Conservation (phyloP, 2,797 vertebrate species). For the Myoxocephalus aenaeus region DNA sequence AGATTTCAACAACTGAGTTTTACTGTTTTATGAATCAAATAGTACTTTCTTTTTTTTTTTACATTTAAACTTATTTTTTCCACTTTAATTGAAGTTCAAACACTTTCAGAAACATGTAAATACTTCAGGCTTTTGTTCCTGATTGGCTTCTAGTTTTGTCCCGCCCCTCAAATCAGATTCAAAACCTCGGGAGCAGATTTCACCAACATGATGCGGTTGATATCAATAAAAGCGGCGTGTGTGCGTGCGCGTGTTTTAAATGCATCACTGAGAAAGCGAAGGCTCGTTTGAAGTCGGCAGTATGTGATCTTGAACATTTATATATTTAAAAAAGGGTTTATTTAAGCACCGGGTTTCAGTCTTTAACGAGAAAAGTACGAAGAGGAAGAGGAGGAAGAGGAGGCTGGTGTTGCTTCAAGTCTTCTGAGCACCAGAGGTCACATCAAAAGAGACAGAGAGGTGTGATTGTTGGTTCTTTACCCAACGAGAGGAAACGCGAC, state of each 20-base stretch:
- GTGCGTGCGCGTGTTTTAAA: neutral
- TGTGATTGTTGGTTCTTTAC: conserved; percentile 40
- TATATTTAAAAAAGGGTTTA: neutral
- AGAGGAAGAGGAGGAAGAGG: neutral
- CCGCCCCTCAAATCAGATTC: too few species aligned
- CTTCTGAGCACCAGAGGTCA: conserved; percentile 58
- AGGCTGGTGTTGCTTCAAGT: conserved; percentile 67
- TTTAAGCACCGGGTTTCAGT: conserved; percentile 50
- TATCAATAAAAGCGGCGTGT: neutral
- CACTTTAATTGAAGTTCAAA: neutral
- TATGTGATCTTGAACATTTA: neutral
- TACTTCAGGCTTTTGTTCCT: neutral
- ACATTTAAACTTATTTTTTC: neutral
- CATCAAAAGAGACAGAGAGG: conserved; percentile 11
- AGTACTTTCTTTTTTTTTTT: neutral
- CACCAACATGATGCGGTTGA: neutral
- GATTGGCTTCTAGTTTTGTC: too few species aligned
- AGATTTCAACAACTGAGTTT: too few species aligned
- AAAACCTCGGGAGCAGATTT: neutral
- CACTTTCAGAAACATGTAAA: neutral
- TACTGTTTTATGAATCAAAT: too few species aligned
- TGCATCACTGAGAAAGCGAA: neutral
- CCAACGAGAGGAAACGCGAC: conserved; percentile 25
- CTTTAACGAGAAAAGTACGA: conserved; percentile 2
- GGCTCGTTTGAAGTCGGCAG: conserved; percentile 23